A percentile compares a stretch with the other conserved stretches of the same genome.
Evolutionary conservation across 2,113 vertebrate species (phyloP).

Genomic region (Epinephelus moara): DNA sequence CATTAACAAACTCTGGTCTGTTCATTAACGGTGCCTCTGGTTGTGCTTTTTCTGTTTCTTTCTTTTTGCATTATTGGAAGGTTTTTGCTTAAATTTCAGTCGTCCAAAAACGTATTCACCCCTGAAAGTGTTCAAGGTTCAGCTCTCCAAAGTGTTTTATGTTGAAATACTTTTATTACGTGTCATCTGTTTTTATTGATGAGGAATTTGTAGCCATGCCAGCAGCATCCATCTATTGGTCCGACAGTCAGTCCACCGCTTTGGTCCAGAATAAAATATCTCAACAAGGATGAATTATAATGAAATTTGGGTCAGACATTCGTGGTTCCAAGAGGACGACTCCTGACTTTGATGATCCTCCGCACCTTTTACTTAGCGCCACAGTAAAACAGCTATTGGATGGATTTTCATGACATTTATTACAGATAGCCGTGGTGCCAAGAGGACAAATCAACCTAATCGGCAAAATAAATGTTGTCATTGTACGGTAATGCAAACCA

Average conservation of each 20-base stretch:
- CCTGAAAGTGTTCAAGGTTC: no score
- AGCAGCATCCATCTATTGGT: neutral
- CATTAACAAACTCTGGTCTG: constrained; percentile 59
- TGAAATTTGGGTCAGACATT: no score
- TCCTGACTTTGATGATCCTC: no score
- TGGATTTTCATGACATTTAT: no score
- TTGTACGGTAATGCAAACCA: no score
- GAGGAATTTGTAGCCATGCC: neutral
- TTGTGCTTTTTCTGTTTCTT: constrained; percentile 15
- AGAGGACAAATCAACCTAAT: no score
- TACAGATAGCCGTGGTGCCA: neutral
- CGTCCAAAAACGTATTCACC: neutral
- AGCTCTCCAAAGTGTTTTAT: neutral
- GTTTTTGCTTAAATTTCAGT: constrained; percentile 9
- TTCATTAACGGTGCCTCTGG: constrained; percentile 54
- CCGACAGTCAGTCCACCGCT: neutral
- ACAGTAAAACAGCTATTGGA: neutral
- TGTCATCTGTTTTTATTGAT: neutral
- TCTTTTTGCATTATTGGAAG: constrained; percentile 18
- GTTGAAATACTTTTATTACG: neutral
- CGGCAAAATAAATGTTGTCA: no score
- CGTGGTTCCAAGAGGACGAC: no score
- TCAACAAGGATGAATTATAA: neutral
- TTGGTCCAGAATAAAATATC: neutral
- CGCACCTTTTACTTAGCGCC: no score